Evolutionary conservation across 2,797 vertebrate genomes (phyloP).

Genomic region (Enoplosus armatus): DNA sequence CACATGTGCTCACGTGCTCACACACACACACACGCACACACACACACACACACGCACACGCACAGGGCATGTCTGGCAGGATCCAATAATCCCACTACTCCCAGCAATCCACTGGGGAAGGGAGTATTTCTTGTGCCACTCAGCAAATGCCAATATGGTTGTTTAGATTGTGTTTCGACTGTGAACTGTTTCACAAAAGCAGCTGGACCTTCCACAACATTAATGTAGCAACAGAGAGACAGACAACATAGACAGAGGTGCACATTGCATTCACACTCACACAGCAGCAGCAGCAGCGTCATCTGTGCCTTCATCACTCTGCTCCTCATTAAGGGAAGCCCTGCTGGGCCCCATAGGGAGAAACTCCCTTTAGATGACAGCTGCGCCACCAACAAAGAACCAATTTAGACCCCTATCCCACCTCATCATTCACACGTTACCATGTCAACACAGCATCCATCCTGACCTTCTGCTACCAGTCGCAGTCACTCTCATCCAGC

Average conservation of each 20-base stretch:
- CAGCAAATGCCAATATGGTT: slow-evolving; percentile 42
- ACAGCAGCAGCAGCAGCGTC: slow-evolving; percentile 32
- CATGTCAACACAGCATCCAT: slow-evolving; percentile 79
- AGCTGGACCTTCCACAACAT: slow-evolving; percentile 18
- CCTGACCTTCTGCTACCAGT: slow-evolving; percentile 75
- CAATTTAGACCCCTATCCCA: slow-evolving; percentile 74
- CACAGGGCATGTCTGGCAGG: slow-evolving; percentile 69
- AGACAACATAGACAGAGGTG: slow-evolving; percentile 9
- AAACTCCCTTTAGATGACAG: slow-evolving; percentile 77
- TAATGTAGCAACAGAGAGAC: neutral
- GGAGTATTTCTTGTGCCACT: slow-evolving; percentile 45
- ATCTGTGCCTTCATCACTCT: slow-evolving; percentile 66
- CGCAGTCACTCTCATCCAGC: slow-evolving; percentile 50
- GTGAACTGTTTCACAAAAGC: slow-evolving; percentile 21
- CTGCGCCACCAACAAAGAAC: slow-evolving; percentile 79
- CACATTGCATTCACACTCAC: slow-evolving; percentile 21
- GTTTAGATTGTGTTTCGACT: slow-evolving; percentile 47
- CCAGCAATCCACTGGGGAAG: slow-evolving; percentile 69
- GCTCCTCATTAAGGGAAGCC: slow-evolving; percentile 78
- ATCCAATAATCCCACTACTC: slow-evolving; percentile 82
- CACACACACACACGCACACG: slow-evolving; percentile 50
- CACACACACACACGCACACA: slow-evolving; percentile 43
- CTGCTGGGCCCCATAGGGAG: slow-evolving; percentile 73
- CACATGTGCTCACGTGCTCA: slow-evolving; percentile 29
- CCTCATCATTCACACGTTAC: slow-evolving; percentile 77